Conservation (phyloP, 2,797 vertebrate species). For the Sebastiscus albofasciatus region DNA sequence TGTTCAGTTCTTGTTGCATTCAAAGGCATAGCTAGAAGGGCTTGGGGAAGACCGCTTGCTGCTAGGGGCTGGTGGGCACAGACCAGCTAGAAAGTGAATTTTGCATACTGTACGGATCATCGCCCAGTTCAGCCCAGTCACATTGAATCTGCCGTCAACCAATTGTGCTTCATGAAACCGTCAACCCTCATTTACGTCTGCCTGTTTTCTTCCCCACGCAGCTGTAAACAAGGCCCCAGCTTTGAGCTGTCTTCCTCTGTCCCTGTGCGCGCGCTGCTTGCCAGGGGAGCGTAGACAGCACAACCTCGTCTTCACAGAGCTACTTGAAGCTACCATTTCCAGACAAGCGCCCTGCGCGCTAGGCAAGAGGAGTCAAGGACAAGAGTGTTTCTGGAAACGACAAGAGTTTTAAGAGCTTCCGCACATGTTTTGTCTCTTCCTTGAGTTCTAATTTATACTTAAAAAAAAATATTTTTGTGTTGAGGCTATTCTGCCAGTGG, state of each 20-base stretch:
- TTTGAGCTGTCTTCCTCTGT: slow-evolving; percentile 86
- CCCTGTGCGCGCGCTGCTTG: slow-evolving; percentile 71
- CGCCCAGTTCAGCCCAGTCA: slow-evolving; percentile 99
- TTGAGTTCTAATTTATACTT: slow-evolving; percentile 61
- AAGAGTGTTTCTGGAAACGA: slow-evolving; percentile 80
- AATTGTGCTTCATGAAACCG: slow-evolving; percentile 98
- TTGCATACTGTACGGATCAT: slow-evolving; percentile 99
- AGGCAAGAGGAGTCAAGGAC: slow-evolving; percentile 80
- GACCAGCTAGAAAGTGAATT: slow-evolving; percentile 97
- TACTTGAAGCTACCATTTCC: slow-evolving; percentile 85
- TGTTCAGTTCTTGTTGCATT: slow-evolving; percentile 91
- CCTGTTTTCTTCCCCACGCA: slow-evolving; percentile 88
- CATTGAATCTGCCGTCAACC: slow-evolving; percentile 97
- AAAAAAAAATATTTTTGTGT: slow-evolving; percentile 58
- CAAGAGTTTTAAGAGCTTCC: slow-evolving; percentile 82
- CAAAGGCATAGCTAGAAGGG: slow-evolving; percentile 89
- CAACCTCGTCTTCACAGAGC: slow-evolving; percentile 80
- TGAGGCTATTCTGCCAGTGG: background rate
- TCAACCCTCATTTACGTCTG: slow-evolving; percentile 98
- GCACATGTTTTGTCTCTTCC: slow-evolving; percentile 67
- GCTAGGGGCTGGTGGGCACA: slow-evolving; percentile 96
- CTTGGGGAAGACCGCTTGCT: slow-evolving; percentile 85
- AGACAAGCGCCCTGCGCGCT: slow-evolving; percentile 80
- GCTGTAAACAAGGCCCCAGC: slow-evolving; percentile 92
- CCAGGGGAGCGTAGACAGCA: slow-evolving; percentile 84